Conservation (phyloP, 2,797 vertebrate species). For the Steatocranus sp. region DNA sequence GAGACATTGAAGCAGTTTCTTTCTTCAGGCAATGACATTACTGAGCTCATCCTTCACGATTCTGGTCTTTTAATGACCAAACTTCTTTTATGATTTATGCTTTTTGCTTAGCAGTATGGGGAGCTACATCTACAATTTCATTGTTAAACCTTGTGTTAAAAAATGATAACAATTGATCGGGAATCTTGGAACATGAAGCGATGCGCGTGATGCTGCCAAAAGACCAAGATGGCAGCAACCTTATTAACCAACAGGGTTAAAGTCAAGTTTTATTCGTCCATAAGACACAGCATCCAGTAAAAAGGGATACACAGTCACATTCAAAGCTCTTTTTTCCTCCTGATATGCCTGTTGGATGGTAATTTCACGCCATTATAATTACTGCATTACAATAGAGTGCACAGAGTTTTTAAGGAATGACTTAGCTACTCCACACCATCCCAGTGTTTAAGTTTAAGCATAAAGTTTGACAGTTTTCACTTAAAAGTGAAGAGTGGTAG, state of each 20-base stretch:
- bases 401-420: neutral
- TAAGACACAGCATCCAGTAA: neutral
- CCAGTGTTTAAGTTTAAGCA: neutral
- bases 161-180: neutral
- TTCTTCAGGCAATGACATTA: neutral
- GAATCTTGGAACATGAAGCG: neutral
- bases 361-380: neutral
- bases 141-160: neutral
- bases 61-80: neutral
- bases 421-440: neutral
- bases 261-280: neutral
- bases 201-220: neutral
- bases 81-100: neutral
- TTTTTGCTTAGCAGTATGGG: neutral
- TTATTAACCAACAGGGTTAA: neutral
- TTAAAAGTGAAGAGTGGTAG: neutral
- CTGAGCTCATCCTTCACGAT: neutral
- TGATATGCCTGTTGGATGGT: neutral
- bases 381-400: neutral
- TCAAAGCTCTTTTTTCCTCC: neutral
- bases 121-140: neutral
- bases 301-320: neutral
- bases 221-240: neutral
- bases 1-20: neutral
- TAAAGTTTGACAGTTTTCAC: neutral